Conservation (phyloP, 2,113 vertebrate genomes). For the Boulengeromyrus knoepffleri region DNA sequence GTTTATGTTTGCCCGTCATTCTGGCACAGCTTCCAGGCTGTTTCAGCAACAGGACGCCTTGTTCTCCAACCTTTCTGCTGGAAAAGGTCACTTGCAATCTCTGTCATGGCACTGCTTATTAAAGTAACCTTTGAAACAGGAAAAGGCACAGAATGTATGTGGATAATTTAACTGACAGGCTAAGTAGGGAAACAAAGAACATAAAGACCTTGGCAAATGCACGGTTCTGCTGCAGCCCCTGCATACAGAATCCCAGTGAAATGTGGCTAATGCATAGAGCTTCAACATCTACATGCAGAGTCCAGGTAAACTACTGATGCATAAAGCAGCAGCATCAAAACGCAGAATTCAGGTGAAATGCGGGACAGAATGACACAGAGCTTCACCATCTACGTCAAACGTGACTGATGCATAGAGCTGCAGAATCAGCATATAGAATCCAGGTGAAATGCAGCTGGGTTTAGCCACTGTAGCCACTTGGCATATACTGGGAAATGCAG, state of each 20-base stretch:
- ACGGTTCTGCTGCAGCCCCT: not conserved
- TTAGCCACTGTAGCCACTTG: not conserved
- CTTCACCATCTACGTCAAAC: no score
- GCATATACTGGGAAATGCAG: not conserved
- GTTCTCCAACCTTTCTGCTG: constrained; percentile 35
- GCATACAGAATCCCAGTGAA: constrained; percentile 1
- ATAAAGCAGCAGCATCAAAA: not conserved
- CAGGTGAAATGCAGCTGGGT: not conserved
- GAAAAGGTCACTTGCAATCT: constrained; percentile 48
- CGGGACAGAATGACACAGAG: no score
- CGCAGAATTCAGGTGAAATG: not conserved
- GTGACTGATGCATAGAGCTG: no score
- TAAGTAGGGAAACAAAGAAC: constrained; percentile 29
- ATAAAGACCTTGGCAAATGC: constrained; percentile 15
- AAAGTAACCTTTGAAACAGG: constrained; percentile 44
- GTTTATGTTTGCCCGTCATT: constrained; percentile 21
- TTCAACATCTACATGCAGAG: not conserved
- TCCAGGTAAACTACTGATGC: not conserved
- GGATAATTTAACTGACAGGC: constrained; percentile 55
- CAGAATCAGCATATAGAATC: not conserved
- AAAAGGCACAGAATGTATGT: constrained; percentile 30
- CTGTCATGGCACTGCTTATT: constrained; percentile 42
- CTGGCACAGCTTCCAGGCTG: constrained; percentile 32
- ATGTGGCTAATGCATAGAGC: not conserved
- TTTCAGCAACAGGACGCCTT: constrained; percentile 20